Base-by-base conservation (phyloP, 2,113 vertebrate genomes). In the Grammomys dolichurus region DNA sequence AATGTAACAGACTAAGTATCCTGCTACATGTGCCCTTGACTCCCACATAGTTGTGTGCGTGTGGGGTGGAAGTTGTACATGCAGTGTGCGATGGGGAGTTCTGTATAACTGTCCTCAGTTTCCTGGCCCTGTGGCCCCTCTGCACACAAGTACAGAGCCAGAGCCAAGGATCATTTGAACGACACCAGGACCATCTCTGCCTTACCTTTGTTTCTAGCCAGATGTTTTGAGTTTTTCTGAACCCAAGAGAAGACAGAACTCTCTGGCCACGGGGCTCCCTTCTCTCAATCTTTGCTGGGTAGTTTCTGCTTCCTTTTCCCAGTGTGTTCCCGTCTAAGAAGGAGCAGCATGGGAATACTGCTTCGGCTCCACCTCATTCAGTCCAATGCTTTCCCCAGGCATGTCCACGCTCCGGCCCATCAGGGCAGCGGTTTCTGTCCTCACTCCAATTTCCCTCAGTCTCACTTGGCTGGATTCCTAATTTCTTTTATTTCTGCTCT, bases 61-160 rank as follows among this genome's bases (percentile, higher is more conserved):
- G 10, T 16, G 17, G 56, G 22, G 7, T 54, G 22, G 5, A 40
- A 1, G 36, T 24, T 31, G 0, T 75, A 81, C 17, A 43, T 20
- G 46, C 33, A 31, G 19, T 87, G 28, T 36, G 31, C 12, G 16
- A 31, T n/a, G 11, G 13, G 26, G 14, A 9, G 20, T 6, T 31
- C 40, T 14, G 36, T 33, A 46, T 28, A 31, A 12, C 36, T 5
- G 22, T 5, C 0, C 60, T 33, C n/a, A 3, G 1, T 40, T 72
- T 8, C 33, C 56, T 60, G 20, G 33, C 51, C 51, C 65, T 0
- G 20, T n/a, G 70, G 19, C 12, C 54, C 63, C 87, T n/a, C 69
- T 31, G 31, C 0, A 6, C 46, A 26, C 0, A 3, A 24, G 10
- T 0, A 14, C 19, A 3, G 60, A 11, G 51, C 13, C 19, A 3